phyloP scores from a whole-genome alignment of 2,888 invertebrate species.

The Drosophila rellima region DNA sequence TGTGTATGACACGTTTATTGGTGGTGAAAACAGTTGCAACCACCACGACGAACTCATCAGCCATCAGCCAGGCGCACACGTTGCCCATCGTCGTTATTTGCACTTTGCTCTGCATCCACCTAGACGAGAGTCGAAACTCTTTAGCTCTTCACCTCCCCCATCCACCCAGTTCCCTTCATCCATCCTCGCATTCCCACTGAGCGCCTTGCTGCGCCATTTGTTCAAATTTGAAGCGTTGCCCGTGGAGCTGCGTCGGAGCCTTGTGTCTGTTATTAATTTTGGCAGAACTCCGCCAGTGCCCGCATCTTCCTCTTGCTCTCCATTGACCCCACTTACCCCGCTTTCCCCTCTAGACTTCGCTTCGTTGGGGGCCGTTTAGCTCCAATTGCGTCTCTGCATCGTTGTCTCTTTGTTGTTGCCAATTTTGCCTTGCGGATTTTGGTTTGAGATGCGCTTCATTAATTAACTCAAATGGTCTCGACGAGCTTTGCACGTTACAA shows the following conservation, averaged over 20 bases:
- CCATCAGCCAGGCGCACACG: slow-evolving; percentile 33
- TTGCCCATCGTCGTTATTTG: slow-evolving; percentile 69
- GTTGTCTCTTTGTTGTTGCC: slow-evolving; percentile 40
- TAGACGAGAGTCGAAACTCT: slow-evolving; percentile 63
- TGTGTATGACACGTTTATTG: slow-evolving; percentile 47
- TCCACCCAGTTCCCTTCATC: neutral
- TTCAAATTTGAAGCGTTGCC: slow-evolving; percentile 61
- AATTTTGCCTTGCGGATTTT: slow-evolving; percentile 30
- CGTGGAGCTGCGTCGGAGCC: slow-evolving; percentile 41
- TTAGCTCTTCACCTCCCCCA: slow-evolving; percentile 27
- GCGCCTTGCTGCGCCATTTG: slow-evolving; percentile 64
- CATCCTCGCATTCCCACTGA: neutral
- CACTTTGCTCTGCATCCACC: slow-evolving; percentile 68
- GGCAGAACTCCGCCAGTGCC: slow-evolving; percentile 43
- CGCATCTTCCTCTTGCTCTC: neutral
- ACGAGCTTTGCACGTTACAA: slow-evolving; percentile 83
- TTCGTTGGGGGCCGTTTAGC: slow-evolving; percentile 60
- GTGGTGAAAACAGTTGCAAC: slow-evolving; percentile 77
- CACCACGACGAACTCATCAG: slow-evolving; percentile 51
- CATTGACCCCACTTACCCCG: neutral
- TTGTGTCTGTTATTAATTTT: slow-evolving; percentile 78
- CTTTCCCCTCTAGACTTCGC: slow-evolving; percentile 12
- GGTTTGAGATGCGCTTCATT: slow-evolving; percentile 76
- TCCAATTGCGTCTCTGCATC: slow-evolving; percentile 71
- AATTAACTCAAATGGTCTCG: slow-evolving; percentile 83